Evolutionary conservation across 2,888 invertebrate species (phyloP).

Genomic region (Pandemis heparana): DNA sequence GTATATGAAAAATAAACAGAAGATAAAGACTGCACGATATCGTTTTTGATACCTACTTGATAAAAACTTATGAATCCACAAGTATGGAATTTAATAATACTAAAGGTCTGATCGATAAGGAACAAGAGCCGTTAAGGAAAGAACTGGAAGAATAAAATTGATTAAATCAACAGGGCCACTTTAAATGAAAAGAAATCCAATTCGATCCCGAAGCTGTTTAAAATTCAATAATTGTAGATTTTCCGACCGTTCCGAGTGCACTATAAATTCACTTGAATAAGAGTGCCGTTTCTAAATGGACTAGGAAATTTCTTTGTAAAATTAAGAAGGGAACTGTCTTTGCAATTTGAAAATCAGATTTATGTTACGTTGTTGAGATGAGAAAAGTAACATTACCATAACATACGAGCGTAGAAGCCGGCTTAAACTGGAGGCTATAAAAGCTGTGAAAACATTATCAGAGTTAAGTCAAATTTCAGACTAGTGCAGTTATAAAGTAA

Average conservation of each 20-base stretch:
- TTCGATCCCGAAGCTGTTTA: conserved; percentile 30
- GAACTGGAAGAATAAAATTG: conserved; percentile 5
- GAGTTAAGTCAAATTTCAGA: conserved; percentile 10
- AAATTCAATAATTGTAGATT: conserved; percentile 39
- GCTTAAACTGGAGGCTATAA: background rate
- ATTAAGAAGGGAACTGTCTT: conserved; percentile 27
- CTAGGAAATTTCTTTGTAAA: conserved; percentile 30
- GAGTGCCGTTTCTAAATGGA: conserved; percentile 37
- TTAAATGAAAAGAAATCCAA: conserved; percentile 39
- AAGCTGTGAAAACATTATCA: conserved; percentile 16
- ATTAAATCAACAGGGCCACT: conserved; percentile 28
- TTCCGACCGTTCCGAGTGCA: conserved; percentile 33
- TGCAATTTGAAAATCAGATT: conserved; percentile 23
- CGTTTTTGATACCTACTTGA: no score
- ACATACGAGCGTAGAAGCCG: conserved; percentile 19
- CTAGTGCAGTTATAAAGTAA: background rate
- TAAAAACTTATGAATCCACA: background rate
- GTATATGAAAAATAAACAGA: no score
- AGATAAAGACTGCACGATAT: no score
- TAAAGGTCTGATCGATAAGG: background rate
- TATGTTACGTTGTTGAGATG: conserved; percentile 18
- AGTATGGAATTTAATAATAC: background rate
- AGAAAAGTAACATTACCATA: conserved; percentile 28
- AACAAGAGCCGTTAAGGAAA: conserved; percentile 2
- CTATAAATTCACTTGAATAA: conserved; percentile 30